A percentile compares a stretch with the other conserved stretches of the same genome.
Evolutionary conservation across 2,888 invertebrate species (phyloP).

Genomic region (Limnephilus rhombicus): DNA sequence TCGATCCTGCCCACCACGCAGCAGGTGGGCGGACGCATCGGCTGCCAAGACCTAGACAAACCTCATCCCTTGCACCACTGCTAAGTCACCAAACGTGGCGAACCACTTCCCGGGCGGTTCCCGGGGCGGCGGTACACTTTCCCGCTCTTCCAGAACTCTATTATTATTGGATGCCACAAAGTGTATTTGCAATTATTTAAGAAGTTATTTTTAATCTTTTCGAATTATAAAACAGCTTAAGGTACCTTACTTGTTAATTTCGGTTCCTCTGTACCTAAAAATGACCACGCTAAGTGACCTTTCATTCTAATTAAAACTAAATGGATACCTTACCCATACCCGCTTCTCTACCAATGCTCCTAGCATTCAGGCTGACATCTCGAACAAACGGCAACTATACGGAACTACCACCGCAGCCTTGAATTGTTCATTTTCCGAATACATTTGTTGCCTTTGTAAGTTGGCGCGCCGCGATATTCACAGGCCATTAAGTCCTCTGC

Average conservation of each 20-base stretch:
- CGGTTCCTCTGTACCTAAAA: neutral
- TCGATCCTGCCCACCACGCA: too few relatives aligned
- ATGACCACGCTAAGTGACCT: neutral
- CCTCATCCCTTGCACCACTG: too few relatives aligned
- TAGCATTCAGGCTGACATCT: slow-evolving; percentile 17
- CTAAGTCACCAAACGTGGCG: too few relatives aligned
- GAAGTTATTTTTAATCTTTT: too few relatives aligned
- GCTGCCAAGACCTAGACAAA: too few relatives aligned
- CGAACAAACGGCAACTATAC: neutral
- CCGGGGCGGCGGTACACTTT: too few relatives aligned
- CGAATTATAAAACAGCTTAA: neutral
- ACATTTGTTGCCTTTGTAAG: slow-evolving; percentile 45
- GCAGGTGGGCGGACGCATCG: too few relatives aligned
- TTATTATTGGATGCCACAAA: too few relatives aligned
- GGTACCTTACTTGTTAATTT: neutral
- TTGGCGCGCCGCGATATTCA: slow-evolving; percentile 57
- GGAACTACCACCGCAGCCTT: slow-evolving; percentile 26
- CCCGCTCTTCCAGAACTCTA: too few relatives aligned
- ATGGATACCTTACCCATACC: neutral
- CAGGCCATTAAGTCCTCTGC: slow-evolving; percentile 62
- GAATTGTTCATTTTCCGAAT: slow-evolving; percentile 30
- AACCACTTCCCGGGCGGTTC: too few relatives aligned
- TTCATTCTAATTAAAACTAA: neutral
- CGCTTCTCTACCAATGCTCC: neutral
- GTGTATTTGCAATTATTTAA: too few relatives aligned